phyloP scores from a whole-genome alignment of 2,113 vertebrate genomes.

The Cryptomyrus ogoouensis region DNA sequence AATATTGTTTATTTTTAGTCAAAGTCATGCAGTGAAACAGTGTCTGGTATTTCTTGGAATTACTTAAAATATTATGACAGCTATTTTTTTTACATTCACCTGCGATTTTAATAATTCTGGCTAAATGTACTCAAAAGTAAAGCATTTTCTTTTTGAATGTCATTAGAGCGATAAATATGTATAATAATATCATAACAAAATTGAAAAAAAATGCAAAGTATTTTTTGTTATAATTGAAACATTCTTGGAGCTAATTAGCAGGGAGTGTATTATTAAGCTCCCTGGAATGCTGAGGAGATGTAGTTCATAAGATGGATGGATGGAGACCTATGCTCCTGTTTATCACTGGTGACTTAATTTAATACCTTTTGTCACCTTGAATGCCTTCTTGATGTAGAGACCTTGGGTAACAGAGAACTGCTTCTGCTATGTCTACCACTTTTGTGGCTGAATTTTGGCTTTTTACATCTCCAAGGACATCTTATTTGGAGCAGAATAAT shows the following conservation, averaged over 20 bases:
- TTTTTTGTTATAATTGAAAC: not conserved
- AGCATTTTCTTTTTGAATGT: not conserved
- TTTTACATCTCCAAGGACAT: not conserved
- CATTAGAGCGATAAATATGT: not conserved
- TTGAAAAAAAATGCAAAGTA: not conserved
- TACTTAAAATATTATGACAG: not conserved
- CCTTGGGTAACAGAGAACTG: not conserved
- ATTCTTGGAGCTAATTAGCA: not conserved
- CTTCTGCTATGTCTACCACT: not conserved
- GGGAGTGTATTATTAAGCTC: not conserved
- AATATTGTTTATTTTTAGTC: not conserved
- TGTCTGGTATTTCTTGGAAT: not conserved
- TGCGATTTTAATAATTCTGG: not conserved
- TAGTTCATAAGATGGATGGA: not conserved
- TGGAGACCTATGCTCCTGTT: not conserved
- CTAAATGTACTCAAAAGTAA: not conserved
- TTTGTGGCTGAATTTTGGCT: not conserved
- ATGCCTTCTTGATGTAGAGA: not conserved
- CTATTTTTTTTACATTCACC: not conserved
- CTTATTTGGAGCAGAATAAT: not conserved
- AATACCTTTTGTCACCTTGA: not conserved
- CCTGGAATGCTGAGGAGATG: not conserved
- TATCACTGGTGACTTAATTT: not conserved
- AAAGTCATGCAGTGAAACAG: not conserved
- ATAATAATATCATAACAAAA: not conserved